Conservation (phyloP, 2,888 invertebrate genomes). For the Sphaeridia pumilis region DNA sequence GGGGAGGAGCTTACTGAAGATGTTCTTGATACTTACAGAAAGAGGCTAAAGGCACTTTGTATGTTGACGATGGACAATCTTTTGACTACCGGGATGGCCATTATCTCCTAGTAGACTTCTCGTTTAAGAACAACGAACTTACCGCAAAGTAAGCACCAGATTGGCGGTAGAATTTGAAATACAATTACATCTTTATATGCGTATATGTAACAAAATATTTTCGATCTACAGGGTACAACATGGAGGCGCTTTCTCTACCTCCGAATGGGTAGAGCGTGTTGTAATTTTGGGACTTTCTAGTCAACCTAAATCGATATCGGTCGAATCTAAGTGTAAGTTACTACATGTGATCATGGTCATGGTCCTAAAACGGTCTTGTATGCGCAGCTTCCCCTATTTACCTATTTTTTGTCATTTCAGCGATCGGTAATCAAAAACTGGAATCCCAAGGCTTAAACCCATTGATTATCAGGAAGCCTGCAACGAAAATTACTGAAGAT, state of each 20-base stretch:
- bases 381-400: too few species aligned
- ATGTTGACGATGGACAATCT: conserved; percentile 81
- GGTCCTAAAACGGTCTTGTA: too few species aligned
- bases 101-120: conserved; percentile 56
- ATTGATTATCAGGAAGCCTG: conserved; percentile 73
- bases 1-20: too few species aligned
- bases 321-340: conserved; percentile 43
- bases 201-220: too few species aligned
- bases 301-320: conserved; percentile 55
- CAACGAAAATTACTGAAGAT: conserved; percentile 62
- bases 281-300: conserved; percentile 65
- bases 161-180: too few species aligned
- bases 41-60: conserved; percentile 64
- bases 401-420: conserved; percentile 40
- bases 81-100: conserved; percentile 65
- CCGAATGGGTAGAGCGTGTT: conserved; percentile 79
- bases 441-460: conserved; percentile 55
- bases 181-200: too few species aligned
- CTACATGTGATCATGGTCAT: neutral
- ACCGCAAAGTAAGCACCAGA: conserved; percentile 50
- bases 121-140: conserved; percentile 52
- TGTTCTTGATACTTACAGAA: too few species aligned
- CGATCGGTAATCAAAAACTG: conserved; percentile 48
- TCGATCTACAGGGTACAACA: conserved; percentile 56
- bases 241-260: conserved; percentile 57